Conservation (phyloP, 2,888 invertebrate species). For the Drosophila kokeensis region DNA sequence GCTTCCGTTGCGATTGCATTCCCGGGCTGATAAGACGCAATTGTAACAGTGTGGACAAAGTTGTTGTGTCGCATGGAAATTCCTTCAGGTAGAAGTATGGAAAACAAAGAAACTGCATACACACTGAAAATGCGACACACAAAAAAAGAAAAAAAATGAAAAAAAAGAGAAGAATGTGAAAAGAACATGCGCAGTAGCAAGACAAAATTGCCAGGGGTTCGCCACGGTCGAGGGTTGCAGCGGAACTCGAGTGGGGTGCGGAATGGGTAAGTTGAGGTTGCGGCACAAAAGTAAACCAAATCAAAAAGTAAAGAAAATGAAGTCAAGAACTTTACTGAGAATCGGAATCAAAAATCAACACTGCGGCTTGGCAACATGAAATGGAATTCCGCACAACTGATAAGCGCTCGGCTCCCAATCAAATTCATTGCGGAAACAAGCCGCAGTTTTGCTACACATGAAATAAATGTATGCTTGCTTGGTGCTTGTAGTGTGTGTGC, state of each 20-base stretch:
- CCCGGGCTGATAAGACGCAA: slow-evolving; percentile 57
- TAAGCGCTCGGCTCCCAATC: slow-evolving; percentile 57
- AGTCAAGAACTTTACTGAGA: slow-evolving; percentile 22
- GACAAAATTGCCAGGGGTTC: slow-evolving; percentile 20
- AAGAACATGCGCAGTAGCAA: slow-evolving; percentile 60
- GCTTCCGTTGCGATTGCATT: slow-evolving; percentile 49
- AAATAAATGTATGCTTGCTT: slow-evolving; percentile 15
- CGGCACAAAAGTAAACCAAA: not conserved
- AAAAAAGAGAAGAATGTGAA: slow-evolving; percentile 17
- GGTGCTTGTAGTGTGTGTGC: not conserved
- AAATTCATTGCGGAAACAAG: slow-evolving; percentile 60
- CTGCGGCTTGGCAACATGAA: slow-evolving; percentile 27
- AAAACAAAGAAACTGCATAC: slow-evolving; percentile 58
- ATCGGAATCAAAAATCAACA: slow-evolving; percentile 20
- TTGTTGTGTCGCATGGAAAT: slow-evolving; percentile 66
- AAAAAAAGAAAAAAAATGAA: not conserved
- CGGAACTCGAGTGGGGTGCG: not conserved
- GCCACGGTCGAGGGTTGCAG: slow-evolving; percentile 25
- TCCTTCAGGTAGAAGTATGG: slow-evolving; percentile 63
- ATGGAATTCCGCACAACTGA: slow-evolving; percentile 41
- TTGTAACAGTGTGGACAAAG: slow-evolving; percentile 34
- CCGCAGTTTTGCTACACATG: slow-evolving; percentile 9
- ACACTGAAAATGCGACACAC: slow-evolving; percentile 26
- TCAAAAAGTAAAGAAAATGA: not conserved
- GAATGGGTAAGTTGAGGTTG: not conserved